phyloP scores from a whole-genome alignment of 2,113 vertebrate genomes.

The Cephalophus harveyi region DNA sequence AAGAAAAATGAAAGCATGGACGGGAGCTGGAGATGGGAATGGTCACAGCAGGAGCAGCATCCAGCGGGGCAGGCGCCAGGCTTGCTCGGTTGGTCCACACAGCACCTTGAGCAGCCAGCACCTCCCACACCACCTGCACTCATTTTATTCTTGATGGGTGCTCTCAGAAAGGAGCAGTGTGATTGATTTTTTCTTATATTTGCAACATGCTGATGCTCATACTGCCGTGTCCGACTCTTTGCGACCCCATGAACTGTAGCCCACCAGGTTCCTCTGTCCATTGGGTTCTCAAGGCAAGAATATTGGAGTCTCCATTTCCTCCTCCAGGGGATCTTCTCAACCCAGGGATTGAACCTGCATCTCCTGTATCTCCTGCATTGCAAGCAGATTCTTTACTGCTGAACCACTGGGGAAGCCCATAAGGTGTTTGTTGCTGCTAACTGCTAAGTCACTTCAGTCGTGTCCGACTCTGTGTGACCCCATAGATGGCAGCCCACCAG shows the following conservation, averaged over 20 bases:
- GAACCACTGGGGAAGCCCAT: not conserved
- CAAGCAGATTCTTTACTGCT: not conserved
- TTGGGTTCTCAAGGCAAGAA: not conserved
- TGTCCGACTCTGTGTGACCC: no score
- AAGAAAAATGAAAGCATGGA: rapidly evolving
- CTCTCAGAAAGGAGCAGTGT: not conserved
- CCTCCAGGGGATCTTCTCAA: not conserved
- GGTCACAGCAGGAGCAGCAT: rapidly evolving
- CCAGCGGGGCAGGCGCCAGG: rapidly evolving
- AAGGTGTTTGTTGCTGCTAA: not conserved
- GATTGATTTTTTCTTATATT: not conserved
- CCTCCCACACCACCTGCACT: rapidly evolving
- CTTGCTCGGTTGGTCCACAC: rapidly evolving
- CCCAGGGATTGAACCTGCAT: not conserved
- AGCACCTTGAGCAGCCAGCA: rapidly evolving
- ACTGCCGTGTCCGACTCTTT: not conserved
- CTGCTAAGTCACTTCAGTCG: no score
- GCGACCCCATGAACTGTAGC: not conserved
- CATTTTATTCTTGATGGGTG: not conserved
- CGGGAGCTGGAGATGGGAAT: rapidly evolving
- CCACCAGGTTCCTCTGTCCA: not conserved
- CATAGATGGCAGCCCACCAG: no score
- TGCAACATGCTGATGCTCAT: not conserved
- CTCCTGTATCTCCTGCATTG: not conserved
- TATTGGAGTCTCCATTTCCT: not conserved